phyloP scores from a whole-genome alignment of 2,113 vertebrate genomes.

The Mustela lutreola region DNA sequence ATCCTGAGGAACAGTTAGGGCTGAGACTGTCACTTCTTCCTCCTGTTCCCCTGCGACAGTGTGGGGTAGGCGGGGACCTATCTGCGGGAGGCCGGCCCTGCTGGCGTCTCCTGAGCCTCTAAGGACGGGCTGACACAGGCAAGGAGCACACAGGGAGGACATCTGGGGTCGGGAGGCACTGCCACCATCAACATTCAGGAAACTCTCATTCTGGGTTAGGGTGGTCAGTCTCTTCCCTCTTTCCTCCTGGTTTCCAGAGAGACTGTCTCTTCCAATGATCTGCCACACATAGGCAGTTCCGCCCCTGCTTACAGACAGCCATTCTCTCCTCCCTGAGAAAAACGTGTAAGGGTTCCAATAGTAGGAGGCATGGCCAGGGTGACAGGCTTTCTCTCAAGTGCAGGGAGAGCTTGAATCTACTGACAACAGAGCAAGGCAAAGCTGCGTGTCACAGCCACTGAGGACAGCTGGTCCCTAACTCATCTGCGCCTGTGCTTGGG shows the following conservation, averaged over 20 bases:
- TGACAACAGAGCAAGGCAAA: too few relatives aligned
- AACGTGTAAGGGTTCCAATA: accelerated
- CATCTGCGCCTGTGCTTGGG: not conserved
- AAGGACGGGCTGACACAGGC: too few relatives aligned
- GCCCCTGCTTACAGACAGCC: accelerated
- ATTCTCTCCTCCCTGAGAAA: not conserved
- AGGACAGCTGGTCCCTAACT: not conserved
- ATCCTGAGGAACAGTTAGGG: not conserved
- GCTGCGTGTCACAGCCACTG: accelerated
- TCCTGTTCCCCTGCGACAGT: too few relatives aligned
- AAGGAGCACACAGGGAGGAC: accelerated
- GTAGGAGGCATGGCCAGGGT: not conserved
- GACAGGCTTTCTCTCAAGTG: not conserved
- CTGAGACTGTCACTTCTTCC: not conserved
- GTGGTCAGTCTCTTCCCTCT: not conserved
- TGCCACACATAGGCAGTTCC: accelerated
- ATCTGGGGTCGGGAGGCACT: accelerated
- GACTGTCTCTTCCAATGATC: accelerated
- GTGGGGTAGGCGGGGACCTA: accelerated
- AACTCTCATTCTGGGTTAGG: accelerated
- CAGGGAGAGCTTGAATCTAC: accelerated
- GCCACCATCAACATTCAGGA: not conserved
- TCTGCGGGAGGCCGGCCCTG: not conserved
- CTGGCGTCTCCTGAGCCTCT: accelerated
- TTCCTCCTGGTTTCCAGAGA: not conserved